Percentiles rank a stretch among this genome's conserved stretches.
phyloP scores from a whole-genome alignment of 53 echinoderm and acorn worm genomes.

The Apostichopus leukothele region DNA sequence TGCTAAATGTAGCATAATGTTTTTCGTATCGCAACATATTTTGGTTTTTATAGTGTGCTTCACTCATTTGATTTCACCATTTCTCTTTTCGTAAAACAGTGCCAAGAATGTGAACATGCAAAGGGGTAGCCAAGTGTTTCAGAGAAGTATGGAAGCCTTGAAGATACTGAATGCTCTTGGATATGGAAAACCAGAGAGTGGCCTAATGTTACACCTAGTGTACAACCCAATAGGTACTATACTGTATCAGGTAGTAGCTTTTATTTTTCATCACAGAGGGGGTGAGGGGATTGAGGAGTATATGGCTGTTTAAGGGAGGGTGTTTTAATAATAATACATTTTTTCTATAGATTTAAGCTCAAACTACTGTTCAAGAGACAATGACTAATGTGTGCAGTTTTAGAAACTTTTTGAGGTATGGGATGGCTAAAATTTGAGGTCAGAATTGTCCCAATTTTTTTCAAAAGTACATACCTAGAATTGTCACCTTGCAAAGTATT shows the following conservation, averaged over 20 bases:
- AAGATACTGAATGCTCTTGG: conserved; percentile 74
- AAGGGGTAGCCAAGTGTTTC: conserved; percentile 78
- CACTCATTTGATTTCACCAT: neutral
- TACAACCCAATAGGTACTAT: conserved; percentile 79
- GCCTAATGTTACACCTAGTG: conserved; percentile 68
- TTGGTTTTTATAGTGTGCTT: neutral
- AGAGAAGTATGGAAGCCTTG: conserved; percentile 77
- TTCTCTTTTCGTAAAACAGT: conserved; percentile 45
- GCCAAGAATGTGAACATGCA: conserved; percentile 89
- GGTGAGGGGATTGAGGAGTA: neutral
- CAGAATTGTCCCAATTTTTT: no score
- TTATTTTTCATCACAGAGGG: neutral
- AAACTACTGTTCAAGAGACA: no score
- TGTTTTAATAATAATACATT: no score
- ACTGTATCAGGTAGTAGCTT: neutral
- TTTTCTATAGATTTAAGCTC: no score
- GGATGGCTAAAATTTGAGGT: no score
- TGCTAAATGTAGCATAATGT: neutral
- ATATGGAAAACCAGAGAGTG: conserved; percentile 60
- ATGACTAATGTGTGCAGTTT: no score
- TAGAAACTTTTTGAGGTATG: no score
- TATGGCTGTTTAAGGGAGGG: no score
- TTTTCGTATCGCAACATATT: neutral
- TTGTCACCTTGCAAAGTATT: no score
- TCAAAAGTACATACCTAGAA: no score